A percentile compares a stretch with the other conserved stretches of the same genome.
Conservation (phyloP, 2,113 vertebrate genomes). For the Apus apus region DNA sequence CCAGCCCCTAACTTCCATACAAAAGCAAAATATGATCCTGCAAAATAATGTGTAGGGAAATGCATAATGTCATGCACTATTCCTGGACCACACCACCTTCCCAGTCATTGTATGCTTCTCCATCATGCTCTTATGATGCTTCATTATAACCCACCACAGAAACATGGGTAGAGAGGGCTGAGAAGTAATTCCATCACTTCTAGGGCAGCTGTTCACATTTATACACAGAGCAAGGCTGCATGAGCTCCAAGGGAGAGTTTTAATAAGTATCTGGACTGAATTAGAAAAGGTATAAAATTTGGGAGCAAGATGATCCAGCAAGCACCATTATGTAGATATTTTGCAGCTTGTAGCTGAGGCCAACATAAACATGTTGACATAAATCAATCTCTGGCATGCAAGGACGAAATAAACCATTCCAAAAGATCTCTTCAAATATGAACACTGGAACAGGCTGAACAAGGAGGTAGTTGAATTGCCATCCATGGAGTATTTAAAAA, state of each 20-base stretch:
- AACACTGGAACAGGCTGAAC: no score
- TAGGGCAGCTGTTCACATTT: neutral
- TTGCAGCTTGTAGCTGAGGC: neutral
- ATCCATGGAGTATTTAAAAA: no score
- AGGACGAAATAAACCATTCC: slow-evolving; percentile 12
- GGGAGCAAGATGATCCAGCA: neutral
- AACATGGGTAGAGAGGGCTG: neutral
- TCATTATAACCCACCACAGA: neutral
- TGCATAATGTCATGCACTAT: neutral
- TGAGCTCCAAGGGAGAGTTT: neutral
- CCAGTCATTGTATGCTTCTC: neutral
- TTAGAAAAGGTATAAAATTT: neutral
- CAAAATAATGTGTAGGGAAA: neutral
- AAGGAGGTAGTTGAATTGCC: no score
- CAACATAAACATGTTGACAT: neutral
- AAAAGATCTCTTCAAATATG: neutral
- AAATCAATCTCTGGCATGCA: neutral
- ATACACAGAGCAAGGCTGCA: neutral
- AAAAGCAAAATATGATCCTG: neutral
- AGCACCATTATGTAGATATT: neutral
- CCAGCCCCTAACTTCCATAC: neutral
- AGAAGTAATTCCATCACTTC: neutral
- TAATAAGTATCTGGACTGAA: neutral
- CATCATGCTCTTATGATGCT: neutral
- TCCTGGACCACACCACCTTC: neutral